Conservation (phyloP, 35 echinoderm and acorn worm genomes). For the Anneissia japonica region DNA sequence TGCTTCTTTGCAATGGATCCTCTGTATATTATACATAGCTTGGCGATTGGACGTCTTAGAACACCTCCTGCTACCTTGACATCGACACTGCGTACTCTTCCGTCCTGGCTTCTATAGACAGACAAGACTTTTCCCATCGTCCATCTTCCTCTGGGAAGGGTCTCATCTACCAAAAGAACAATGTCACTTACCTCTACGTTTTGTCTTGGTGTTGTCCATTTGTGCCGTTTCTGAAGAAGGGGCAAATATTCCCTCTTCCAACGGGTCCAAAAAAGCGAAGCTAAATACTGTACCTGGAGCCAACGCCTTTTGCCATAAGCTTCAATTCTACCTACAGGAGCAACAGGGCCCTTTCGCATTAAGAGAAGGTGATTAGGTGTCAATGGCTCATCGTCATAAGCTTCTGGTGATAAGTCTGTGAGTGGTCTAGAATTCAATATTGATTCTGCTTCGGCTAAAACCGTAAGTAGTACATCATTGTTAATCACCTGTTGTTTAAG, state of each 20-base stretch:
- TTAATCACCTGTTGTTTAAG: neutral
- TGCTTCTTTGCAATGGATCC: neutral
- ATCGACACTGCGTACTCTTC: slow-evolving; percentile 35
- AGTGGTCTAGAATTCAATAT: slow-evolving; percentile 15
- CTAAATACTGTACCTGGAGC: neutral
- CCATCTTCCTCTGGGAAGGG: neutral
- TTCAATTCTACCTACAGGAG: neutral
- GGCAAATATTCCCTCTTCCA: neutral
- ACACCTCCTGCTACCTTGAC: slow-evolving; percentile 6
- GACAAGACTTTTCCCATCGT: neutral
- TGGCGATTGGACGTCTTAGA: slow-evolving; percentile 29
- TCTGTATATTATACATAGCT: slow-evolving; percentile 31
- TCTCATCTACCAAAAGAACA: neutral
- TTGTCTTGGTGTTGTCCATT: neutral
- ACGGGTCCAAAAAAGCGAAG: neutral
- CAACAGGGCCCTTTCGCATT: neutral
- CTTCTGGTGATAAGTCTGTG: neutral
- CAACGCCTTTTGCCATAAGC: slow-evolving; percentile 1
- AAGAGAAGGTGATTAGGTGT: slow-evolving; percentile 7
- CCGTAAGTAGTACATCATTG: slow-evolving; percentile 10
- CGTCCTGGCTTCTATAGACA: neutral
- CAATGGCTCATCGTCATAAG: neutral
- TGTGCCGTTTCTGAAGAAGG: too few species aligned
- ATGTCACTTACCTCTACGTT: neutral
- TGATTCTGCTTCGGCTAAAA: slow-evolving; percentile 8